phyloP scores from a whole-genome alignment of 1,140 invertebrate species.

The Procambarus clarkii region DNA sequence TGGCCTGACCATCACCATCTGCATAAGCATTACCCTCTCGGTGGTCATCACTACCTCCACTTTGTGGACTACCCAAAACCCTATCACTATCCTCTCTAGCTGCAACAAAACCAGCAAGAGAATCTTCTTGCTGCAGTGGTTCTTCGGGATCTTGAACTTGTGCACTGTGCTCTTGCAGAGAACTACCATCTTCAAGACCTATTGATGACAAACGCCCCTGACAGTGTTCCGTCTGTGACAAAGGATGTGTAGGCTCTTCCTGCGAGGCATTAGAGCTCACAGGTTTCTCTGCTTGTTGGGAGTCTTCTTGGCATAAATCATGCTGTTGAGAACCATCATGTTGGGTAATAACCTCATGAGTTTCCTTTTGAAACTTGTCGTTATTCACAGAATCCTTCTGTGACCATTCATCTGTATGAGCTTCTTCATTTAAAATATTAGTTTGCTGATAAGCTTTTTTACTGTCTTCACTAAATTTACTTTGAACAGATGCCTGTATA shows the following conservation, averaged over 20 bases:
- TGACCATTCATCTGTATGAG: background rate
- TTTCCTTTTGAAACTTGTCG: background rate
- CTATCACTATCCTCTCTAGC: background rate
- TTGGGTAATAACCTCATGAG: background rate
- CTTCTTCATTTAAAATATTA: background rate
- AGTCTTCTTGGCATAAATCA: background rate
- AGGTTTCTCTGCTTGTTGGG: too few relatives aligned
- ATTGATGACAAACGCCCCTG: background rate
- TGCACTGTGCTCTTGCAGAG: background rate
- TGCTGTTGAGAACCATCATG: background rate
- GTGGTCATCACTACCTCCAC: slow-evolving; percentile 19
- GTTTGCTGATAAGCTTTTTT: background rate
- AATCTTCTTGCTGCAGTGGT: background rate
- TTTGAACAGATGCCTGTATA: background rate
- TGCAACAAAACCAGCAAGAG: background rate
- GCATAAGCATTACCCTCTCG: slow-evolving; percentile 8
- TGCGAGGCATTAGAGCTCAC: too few relatives aligned
- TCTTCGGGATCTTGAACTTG: background rate
- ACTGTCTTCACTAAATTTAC: background rate
- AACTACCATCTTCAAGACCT: background rate
- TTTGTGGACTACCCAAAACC: slow-evolving; percentile 9
- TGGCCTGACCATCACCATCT: slow-evolving; percentile 35
- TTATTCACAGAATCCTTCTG: background rate
- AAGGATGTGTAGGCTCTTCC: background rate
- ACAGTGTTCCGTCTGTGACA: background rate